Evolutionary conservation across 2,113 vertebrate genomes (phyloP).

Genomic region (Bothrops jararaca): DNA sequence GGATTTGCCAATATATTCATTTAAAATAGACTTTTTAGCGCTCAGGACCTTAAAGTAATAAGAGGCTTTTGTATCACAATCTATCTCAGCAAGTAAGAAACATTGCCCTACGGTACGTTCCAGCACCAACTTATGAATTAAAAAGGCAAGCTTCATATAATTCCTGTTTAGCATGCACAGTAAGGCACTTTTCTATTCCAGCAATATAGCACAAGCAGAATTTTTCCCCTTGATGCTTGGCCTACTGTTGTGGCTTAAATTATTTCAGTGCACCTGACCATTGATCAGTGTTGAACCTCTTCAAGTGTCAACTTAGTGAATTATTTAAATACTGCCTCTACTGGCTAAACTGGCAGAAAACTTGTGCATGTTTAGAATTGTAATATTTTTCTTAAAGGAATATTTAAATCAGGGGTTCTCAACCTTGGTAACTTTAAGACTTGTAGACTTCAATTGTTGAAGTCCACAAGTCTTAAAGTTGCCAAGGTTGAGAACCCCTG

Average conservation of each 20-base stretch:
- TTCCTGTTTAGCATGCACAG: not conserved
- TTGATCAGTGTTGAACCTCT: not conserved
- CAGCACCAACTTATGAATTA: not conserved
- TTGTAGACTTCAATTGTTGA: too few relatives aligned
- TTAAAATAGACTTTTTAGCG: not conserved
- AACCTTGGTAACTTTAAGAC: too few relatives aligned
- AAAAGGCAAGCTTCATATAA: not conserved
- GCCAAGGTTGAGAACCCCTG: too few relatives aligned
- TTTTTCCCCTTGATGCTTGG: not conserved
- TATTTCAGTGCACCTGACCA: not conserved
- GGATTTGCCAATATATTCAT: not conserved
- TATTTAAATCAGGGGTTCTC: too few relatives aligned
- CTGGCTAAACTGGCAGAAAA: not conserved
- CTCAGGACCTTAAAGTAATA: not conserved
- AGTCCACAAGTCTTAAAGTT: too few relatives aligned
- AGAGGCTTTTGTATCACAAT: not conserved
- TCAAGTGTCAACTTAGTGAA: not conserved
- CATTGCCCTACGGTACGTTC: not conserved
- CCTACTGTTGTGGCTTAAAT: not conserved
- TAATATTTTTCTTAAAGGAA: not conserved
- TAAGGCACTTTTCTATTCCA: not conserved
- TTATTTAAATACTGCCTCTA: not conserved
- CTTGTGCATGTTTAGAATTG: not conserved
- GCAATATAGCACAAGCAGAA: not conserved
- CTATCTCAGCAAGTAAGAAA: not conserved